Percentiles rank a stretch among this genome's conserved stretches.
phyloP scores from a whole-genome alignment of 2,888 invertebrate genomes.

The Chrysotoxum bicinctum region DNA sequence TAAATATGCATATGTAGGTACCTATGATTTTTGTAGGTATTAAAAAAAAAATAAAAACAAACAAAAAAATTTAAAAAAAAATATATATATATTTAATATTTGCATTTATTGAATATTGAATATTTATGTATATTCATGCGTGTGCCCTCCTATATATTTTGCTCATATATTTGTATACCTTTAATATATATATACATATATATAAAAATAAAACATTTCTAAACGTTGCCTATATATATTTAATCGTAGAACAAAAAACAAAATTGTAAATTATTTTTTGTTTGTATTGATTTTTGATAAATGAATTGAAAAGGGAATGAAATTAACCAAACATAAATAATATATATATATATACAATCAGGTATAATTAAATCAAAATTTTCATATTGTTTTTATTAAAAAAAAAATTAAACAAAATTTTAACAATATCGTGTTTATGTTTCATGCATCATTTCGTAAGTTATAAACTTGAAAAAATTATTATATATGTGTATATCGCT shows the following conservation, averaged over 20 bases:
- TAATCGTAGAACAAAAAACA: constrained; percentile 56
- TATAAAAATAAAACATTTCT: constrained; percentile 64
- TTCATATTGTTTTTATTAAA: constrained; percentile 47
- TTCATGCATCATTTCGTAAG: constrained; percentile 17
- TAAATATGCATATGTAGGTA: constrained; percentile 55
- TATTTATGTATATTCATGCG: constrained; percentile 72
- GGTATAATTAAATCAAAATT: constrained; percentile 72
- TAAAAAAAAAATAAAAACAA: constrained; percentile 32
- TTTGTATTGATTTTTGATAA: constrained; percentile 13
- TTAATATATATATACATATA: constrained; percentile 59
- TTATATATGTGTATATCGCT: constrained; percentile 78
- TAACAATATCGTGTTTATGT: constrained; percentile 30
- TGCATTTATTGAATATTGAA: constrained; percentile 73
- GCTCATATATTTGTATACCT: constrained; percentile 73
- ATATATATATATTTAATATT: constrained; percentile 66
- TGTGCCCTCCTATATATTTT: constrained; percentile 73
- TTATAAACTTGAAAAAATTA: constrained; percentile 28
- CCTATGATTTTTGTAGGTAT: constrained; percentile 73
- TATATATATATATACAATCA: constrained; percentile 72
- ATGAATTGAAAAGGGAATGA: constrained; percentile 29
- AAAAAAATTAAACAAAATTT: constrained; percentile 12
- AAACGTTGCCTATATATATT: constrained; percentile 71
- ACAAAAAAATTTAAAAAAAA: constrained; percentile 19
- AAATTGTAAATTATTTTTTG: constrained; percentile 23
- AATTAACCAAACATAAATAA: constrained; percentile 54